Evolutionary conservation across 2,797 vertebrate genomes (phyloP), one percentile per base, ranked within the genome.

Genomic region (Platyrinchus mystaceus): DNA sequence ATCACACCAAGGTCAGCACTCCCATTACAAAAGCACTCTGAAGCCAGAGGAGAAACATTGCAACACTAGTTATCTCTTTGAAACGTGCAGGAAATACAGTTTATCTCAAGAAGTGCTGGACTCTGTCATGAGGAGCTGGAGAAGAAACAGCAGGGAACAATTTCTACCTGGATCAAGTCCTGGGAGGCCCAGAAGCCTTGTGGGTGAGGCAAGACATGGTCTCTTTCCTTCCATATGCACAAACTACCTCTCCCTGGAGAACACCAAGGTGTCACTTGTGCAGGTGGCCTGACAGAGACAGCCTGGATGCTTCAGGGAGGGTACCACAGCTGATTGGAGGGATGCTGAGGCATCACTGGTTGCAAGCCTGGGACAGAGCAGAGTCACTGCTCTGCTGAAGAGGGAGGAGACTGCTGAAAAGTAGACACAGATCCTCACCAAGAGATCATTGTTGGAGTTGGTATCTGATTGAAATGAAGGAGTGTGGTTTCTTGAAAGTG

Each of bases 61-160:
- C 13, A 53, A 12, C 18, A 53, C 9, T 1, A 5, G 7, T 32
- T 55, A 55, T 28, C 17, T 58, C 12, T 28, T 36, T 32, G 23
- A 62, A 14, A 14, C 0, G 0, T 21, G 23, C 22, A 73, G 59
- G 20, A 66, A 68, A 66, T 23, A 39, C 0, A 0, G 11, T 64
- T 52, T 66, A 21, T 36, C n/a, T 47, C 36, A 70, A 49, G 37
- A 81, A 53, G 36, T 30, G 10, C 50, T 75, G 19, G 23, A 10
- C 14, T 32, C 16, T 14, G 10, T 28, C 73, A 44, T 0, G 0
- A 9, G 16, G 4, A 49, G 19, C 6, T 12, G 34, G 21, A 41
- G 24, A 78, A 60, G 22, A 5, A 74, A 49, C 4, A 68, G 17
- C 28, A 36, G 37, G 55, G 30, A 80, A 16, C 14, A 41, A 47